Evolutionary conservation across 2,888 invertebrate species (phyloP).

Genomic region (Hydropsyche betteni): DNA sequence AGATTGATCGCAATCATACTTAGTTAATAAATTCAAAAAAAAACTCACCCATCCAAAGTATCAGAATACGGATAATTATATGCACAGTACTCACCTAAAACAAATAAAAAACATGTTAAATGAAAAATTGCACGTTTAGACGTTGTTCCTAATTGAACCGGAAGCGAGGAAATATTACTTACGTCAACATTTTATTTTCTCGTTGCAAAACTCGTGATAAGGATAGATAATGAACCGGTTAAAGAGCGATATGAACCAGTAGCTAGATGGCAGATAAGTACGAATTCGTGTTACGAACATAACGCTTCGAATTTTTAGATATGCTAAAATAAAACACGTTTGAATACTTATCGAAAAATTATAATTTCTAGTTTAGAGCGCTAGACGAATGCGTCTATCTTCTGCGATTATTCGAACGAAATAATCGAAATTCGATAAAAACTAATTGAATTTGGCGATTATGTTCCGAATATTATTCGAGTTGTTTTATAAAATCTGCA

Average conservation of each 20-base stretch:
- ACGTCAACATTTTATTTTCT: slow-evolving; percentile 21
- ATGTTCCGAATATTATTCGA: too few species aligned
- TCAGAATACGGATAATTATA: background rate
- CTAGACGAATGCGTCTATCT: too few species aligned
- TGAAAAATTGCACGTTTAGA: background rate
- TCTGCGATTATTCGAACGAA: too few species aligned
- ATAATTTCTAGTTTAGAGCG: too few species aligned
- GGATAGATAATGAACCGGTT: slow-evolving; percentile 20
- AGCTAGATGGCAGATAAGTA: slow-evolving; percentile 28
- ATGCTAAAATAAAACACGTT: slow-evolving; percentile 5
- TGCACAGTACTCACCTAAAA: slow-evolving; percentile 14
- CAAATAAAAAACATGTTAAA: background rate
- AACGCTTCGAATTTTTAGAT: slow-evolving; percentile 25
- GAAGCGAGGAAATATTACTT: slow-evolving; percentile 8
- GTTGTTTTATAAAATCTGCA: too few species aligned
- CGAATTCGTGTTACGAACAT: slow-evolving; percentile 15
- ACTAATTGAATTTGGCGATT: too few species aligned
- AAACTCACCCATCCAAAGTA: background rate
- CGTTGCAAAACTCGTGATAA: slow-evolving; percentile 15
- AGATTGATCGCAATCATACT: background rate
- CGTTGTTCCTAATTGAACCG: background rate
- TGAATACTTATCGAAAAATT: slow-evolving; percentile 23
- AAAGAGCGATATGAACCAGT: slow-evolving; percentile 27
- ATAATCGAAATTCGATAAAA: too few species aligned
- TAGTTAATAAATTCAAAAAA: background rate